Percentiles rank a stretch among this genome's conserved stretches.
Conservation (phyloP, 2,113 vertebrate species). For the Campylomormyrus tamandua region DNA sequence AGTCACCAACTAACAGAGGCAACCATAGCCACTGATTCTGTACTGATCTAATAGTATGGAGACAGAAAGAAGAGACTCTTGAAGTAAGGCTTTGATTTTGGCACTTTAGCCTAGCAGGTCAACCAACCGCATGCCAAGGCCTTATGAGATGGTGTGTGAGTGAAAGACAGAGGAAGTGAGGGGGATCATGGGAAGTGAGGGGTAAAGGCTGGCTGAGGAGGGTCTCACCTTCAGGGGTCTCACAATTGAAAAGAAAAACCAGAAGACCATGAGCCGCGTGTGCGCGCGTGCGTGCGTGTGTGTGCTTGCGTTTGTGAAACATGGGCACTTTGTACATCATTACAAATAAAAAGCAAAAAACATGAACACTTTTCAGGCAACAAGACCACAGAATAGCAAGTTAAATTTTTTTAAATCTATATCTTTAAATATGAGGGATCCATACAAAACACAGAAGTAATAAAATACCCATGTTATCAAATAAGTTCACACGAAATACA, state of each 20-base stretch:
- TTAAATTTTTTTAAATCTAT: conserved; percentile 79
- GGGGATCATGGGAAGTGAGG: neutral
- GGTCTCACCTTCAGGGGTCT: conserved; percentile 76
- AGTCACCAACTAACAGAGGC: neutral
- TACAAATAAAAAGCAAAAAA: conserved; percentile 83
- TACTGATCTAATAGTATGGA: neutral
- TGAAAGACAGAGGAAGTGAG: neutral
- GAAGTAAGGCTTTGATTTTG: conserved; percentile 15
- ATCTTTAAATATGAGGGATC: conserved; percentile 89
- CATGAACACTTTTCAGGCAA: conserved; percentile 82
- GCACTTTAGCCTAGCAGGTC: neutral
- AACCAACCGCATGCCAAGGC: neutral
- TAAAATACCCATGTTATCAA: conserved; percentile 92
- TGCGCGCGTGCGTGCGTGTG: neutral
- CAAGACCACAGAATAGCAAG: conserved; percentile 85
- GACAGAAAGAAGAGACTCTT: neutral
- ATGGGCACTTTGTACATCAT: conserved; percentile 88
- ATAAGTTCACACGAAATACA: conserved; percentile 86
- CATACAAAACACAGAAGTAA: conserved; percentile 85
- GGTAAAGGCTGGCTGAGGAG: neutral
- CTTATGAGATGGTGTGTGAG: neutral
- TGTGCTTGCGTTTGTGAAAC: conserved; percentile 37
- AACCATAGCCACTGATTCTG: neutral
- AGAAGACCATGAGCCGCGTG: conserved; percentile 63
- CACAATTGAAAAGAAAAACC: conserved; percentile 60